These are phyloP conservation scores for Xanthia icteritia DNA, from an alignment of 2,888 invertebrate genomes.

Conservation along the genomic window DNA sequence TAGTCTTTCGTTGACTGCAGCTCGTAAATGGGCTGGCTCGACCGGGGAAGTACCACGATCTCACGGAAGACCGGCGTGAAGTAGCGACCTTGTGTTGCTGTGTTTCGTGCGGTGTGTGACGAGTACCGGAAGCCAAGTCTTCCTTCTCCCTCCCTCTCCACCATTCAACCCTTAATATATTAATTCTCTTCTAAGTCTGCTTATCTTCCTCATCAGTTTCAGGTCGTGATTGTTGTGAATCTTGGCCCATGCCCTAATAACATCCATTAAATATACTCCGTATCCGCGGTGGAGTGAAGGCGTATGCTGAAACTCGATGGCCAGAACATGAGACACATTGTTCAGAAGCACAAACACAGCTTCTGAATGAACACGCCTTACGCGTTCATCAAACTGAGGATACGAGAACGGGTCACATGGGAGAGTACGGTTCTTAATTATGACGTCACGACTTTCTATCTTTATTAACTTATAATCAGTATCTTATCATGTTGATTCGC, in stretches of 20 bases:
- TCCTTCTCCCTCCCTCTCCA: background rate
- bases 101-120: background rate
- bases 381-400: background rate
- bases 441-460: background rate
- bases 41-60: slow-evolving; percentile 42
- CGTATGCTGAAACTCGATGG: background rate
- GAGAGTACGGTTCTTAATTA: background rate
- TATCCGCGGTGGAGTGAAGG: slow-evolving; percentile 1
- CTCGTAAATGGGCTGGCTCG: slow-evolving; percentile 31
- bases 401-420: background rate
- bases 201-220: background rate
- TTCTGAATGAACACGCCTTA: background rate
- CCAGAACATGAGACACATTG: background rate
- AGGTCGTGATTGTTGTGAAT: background rate
- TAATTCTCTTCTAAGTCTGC: background rate
- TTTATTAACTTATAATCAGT: background rate
- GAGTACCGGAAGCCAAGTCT: background rate
- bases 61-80: no score
- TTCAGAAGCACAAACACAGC: background rate
- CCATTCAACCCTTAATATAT: background rate
- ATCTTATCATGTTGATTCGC: background rate
- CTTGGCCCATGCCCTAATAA: no score
- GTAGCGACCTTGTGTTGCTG: background rate
- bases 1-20: background rate
- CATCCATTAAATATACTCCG: background rate